Conservation (phyloP, 1,140 invertebrate species). For the Calliphora vicina region DNA sequence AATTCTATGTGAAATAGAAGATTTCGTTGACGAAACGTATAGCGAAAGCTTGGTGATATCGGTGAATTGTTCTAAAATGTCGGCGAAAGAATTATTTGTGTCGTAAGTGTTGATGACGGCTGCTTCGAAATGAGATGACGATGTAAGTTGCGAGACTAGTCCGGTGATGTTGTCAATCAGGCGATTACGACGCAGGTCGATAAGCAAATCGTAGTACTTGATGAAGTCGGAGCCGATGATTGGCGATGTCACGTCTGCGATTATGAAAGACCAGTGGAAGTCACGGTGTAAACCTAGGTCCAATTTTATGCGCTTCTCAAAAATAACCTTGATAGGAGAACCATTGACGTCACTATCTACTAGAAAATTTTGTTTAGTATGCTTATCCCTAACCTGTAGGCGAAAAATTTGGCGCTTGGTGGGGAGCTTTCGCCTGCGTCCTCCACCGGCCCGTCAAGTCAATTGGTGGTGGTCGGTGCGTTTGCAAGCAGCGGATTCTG, state of each 20-base stretch:
- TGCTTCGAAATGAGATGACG: background rate
- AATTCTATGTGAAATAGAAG: conserved; percentile 11
- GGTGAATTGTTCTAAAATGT: background rate
- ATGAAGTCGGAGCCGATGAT: no score
- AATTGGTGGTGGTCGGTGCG: background rate
- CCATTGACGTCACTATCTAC: conserved; percentile 3
- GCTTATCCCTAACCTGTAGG: background rate
- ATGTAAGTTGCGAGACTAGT: background rate
- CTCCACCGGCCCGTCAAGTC: no score
- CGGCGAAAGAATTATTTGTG: background rate
- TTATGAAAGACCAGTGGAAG: no score
- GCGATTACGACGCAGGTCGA: background rate
- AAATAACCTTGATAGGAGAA: background rate
- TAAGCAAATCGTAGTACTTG: no score
- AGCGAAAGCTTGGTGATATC: background rate
- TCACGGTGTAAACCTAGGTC: no score
- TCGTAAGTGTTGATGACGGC: background rate
- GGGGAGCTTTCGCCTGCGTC: no score
- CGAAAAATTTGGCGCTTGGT: background rate
- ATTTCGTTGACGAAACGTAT: conserved; percentile 6
- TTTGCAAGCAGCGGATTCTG: background rate
- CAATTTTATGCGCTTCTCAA: background rate
- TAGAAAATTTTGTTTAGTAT: background rate
- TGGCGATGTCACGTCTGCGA: no score
- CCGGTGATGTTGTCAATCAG: no score